Conservation (phyloP, 2,888 invertebrate genomes). For the Monopis laevigella region DNA sequence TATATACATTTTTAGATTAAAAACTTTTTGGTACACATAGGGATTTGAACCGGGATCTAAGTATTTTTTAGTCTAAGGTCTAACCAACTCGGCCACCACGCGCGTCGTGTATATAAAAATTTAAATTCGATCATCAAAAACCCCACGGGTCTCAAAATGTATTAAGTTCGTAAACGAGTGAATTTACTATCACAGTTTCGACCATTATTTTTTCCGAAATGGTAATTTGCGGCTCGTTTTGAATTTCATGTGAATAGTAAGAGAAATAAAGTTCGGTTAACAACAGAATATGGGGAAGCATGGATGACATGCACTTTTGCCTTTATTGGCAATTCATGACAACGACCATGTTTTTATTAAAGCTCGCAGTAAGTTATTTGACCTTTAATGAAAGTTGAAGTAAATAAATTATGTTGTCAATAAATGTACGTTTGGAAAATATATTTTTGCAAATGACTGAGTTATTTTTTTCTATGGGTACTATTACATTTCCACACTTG, state of each 20-base stretch:
- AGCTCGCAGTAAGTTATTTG: no score
- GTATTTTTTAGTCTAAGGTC: no score
- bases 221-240: conserved; percentile 3
- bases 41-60: no score
- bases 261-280: not conserved
- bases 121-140: not conserved
- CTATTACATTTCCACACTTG: not conserved
- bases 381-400: not conserved
- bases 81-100: no score
- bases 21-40: no score
- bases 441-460: not conserved
- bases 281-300: not conserved
- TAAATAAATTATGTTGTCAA: not conserved
- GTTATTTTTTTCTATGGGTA: not conserved
- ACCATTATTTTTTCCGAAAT: conserved; percentile 2
- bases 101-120: no score
- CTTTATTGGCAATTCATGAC: no score
- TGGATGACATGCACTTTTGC: not conserved
- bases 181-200: not conserved
- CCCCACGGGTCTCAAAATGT: not conserved
- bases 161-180: not conserved
- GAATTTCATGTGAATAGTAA: not conserved
- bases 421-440: no score
- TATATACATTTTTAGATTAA: no score
- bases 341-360: no score